Evolutionary conservation across 2,888 invertebrate genomes (phyloP).

Genomic region (Calliopum simillimum): DNA sequence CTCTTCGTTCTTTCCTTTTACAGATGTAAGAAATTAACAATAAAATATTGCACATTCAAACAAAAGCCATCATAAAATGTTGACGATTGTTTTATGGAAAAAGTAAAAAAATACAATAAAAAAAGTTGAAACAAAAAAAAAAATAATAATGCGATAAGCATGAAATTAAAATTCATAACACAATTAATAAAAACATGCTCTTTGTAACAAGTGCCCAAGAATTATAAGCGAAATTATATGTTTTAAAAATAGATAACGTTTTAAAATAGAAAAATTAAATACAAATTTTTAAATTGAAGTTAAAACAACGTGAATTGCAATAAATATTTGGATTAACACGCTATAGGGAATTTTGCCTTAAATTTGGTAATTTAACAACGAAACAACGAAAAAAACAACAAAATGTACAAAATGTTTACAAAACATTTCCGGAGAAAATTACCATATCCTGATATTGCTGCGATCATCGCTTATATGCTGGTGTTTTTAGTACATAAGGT

Average conservation of each 20-base stretch:
- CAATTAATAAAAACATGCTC: conserved; percentile 40
- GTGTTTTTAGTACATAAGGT: conserved; percentile 65
- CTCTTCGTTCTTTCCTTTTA: conserved; percentile 36
- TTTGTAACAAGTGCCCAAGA: conserved; percentile 11
- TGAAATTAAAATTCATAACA: conserved; percentile 11
- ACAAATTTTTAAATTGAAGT: background rate
- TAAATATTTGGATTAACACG: background rate
- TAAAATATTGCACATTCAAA: conserved; percentile 22
- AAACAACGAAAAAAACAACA: conserved; percentile 35
- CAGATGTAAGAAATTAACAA: conserved; percentile 1
- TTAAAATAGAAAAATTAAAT: background rate
- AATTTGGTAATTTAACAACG: background rate
- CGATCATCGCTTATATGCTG: conserved; percentile 60
- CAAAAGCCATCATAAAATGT: background rate
- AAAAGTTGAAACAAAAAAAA: conserved; percentile 37
- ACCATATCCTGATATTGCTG: conserved; percentile 46
- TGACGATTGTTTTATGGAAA: conserved; percentile 2
- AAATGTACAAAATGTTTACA: conserved; percentile 66
- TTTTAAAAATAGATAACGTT: conserved; percentile 3
- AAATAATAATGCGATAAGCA: conserved; percentile 47
- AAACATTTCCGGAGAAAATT: conserved; percentile 67
- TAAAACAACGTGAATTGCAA: too few relatives aligned
- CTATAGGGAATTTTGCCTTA: background rate
- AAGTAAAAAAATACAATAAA: conserved; percentile 19
- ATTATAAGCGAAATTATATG: conserved; percentile 20